These are phyloP conservation scores for Heliornis fulica DNA, from an alignment of 2,113 vertebrate genomes.

Conservation along the genomic window DNA sequence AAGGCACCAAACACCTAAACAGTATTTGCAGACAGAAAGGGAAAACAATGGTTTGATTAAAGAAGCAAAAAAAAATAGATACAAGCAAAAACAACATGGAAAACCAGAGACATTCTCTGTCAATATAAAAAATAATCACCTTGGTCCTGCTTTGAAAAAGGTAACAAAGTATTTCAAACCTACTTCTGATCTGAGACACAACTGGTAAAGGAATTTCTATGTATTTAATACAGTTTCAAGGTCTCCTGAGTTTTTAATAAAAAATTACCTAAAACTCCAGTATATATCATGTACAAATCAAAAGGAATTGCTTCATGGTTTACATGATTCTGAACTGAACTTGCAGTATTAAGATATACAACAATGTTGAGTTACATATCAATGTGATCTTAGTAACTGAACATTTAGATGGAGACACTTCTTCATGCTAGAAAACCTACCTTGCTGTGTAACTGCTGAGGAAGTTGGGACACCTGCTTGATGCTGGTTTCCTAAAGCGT, in stretches of 20 bases:
- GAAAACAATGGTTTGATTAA: neutral
- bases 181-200: neutral
- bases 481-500: conserved; percentile 74
- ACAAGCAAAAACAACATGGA: neutral
- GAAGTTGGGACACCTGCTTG: conserved; percentile 65
- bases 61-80: neutral
- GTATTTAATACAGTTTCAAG: neutral
- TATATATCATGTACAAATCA: neutral
- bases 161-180: neutral
- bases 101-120: neutral
- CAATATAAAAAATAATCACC: neutral
- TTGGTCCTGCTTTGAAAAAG: neutral
- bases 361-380: fast-evolving
- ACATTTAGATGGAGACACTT: neutral
- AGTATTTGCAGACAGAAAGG: neutral
- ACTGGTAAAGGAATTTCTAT: neutral
- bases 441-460: conserved; percentile 72
- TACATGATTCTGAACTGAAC: neutral
- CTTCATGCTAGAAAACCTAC: conserved; percentile 45
- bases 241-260: neutral
- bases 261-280: neutral
- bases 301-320: neutral
- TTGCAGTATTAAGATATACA: neutral
- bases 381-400: neutral
- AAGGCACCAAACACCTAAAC: neutral